Evolutionary conservation across 2,113 vertebrate species (phyloP), one percentile per base, ranked within the genome.

Genomic region (Pituophis catenifer): DNA sequence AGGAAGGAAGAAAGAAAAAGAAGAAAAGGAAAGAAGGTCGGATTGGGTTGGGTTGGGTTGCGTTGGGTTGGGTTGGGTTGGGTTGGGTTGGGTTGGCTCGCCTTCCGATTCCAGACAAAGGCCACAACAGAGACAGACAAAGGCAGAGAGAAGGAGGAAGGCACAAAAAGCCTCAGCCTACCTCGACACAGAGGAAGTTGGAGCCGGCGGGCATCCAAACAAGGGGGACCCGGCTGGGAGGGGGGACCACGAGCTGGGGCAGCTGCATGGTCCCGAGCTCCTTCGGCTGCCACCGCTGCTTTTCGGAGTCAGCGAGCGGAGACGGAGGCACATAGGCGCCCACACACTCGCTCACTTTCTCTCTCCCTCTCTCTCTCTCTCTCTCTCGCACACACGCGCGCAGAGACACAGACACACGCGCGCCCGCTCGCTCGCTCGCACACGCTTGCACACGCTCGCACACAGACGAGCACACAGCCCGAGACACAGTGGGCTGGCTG

Each of bases 121-220:
- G 91, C 91, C 91, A 89, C n/a, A 48, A 88, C 52, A 33, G 89
- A 91, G 53, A 53, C 53, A 95, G 91, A 95, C 95, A 94, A 94
- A 96, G 95, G 96, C 94, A 81, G 93, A 58, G 91, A 88, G 93
- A 90, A 65, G 55, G 12, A 6, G 75, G 21, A 26, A 58, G 23
- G 23, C 2, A 17, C 15, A 23, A 48, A 59, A 11, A 21, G 33
- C 23, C 5, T 19, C 29, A 15, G 38, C 93, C 91, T 96, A 96
- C 96, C 96, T 96, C 96, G 94, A 95, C 95, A 95, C 96, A 96
- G 94, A 96, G 94, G 85, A 96, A 92, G 94, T 96, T 96, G 90
- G 96, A 95, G 89, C 96, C 95, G 86, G 95, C 90, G 87, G 96
- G 96, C 92, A 96, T 93, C 96, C 96, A 96, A 26, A 96, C 75